These are phyloP conservation scores for Xerus rutilus DNA, from an alignment of 2,797 vertebrate species.

Conservation along the genomic window DNA sequence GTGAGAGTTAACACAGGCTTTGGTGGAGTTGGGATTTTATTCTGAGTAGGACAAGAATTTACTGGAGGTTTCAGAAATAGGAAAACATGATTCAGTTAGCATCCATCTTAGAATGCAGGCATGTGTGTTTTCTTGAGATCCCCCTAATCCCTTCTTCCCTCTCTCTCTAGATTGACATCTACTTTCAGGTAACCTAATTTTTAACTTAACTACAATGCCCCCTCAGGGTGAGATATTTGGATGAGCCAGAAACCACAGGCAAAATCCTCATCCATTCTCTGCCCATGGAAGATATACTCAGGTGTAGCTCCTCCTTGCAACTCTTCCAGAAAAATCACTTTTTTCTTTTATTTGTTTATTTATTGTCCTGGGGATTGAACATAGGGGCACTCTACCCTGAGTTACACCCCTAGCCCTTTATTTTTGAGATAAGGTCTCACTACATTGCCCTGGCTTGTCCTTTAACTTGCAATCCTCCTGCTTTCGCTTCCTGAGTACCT, in stretches of 20 bases:
- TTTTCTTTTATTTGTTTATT: too few species aligned
- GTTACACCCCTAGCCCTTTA: too few species aligned
- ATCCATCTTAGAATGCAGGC: neutral
- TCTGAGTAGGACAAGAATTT: neutral
- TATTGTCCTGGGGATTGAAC: too few species aligned
- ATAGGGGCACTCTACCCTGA: too few species aligned
- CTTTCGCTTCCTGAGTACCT: too few species aligned
- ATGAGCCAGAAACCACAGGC: constrained; percentile 35
- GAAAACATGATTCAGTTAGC: neutral
- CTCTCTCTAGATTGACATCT: neutral
- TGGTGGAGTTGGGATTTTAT: neutral
- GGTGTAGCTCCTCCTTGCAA: neutral
- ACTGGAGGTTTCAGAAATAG: neutral
- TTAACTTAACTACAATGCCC: neutral
- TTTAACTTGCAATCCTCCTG: too few species aligned
- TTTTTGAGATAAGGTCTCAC: too few species aligned
- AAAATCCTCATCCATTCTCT: constrained; percentile 40
- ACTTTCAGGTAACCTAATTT: neutral
- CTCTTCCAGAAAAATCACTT: neutral
- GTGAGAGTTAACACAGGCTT: neutral
- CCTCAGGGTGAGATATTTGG: neutral
- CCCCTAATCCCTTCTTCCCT: neutral
- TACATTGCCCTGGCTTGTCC: too few species aligned
- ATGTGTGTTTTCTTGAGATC: neutral
- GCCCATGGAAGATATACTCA: neutral